Percentiles rank a stretch among this genome's conserved stretches.
Evolutionary conservation across 2,113 vertebrate genomes (phyloP).

Genomic region (Corythaixoides concolor): DNA sequence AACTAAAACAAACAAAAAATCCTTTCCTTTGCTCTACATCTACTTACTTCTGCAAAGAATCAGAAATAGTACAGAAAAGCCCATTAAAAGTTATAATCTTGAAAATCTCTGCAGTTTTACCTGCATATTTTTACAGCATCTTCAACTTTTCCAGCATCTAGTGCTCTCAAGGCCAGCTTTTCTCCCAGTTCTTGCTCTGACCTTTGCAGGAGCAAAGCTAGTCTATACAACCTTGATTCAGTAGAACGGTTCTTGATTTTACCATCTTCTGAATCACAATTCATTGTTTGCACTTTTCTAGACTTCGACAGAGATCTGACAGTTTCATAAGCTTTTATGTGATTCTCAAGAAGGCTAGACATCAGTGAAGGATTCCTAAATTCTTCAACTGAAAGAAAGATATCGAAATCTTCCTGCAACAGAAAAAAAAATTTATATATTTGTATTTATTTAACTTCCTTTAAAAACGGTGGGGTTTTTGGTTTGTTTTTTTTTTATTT

Average conservation of each 20-base stretch:
- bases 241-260: slow-evolving; percentile 63
- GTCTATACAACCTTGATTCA: slow-evolving; percentile 75
- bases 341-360: slow-evolving; percentile 80
- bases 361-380: slow-evolving; percentile 78
- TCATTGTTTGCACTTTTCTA: background rate
- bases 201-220: slow-evolving; percentile 82
- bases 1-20: accelerated
- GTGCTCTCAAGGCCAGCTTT: slow-evolving; percentile 81
- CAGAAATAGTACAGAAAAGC: background rate
- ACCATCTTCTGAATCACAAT: slow-evolving; percentile 49
- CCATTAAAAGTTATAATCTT: background rate
- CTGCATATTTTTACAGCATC: slow-evolving; percentile 86
- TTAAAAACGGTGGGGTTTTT: background rate
- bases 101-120: slow-evolving; percentile 64
- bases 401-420: slow-evolving; percentile 86
- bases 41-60: background rate
- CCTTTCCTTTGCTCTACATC: background rate
- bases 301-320: slow-evolving; percentile 41
- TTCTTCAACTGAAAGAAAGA: slow-evolving; percentile 85
- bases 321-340: slow-evolving; percentile 81
- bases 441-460: background rate
- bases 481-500: background rate
- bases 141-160: slow-evolving; percentile 81
- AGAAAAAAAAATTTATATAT: background rate
- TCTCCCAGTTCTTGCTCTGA: slow-evolving; percentile 83